Evolutionary conservation across 2,797 vertebrate species (phyloP).

Genomic region (Coendou prehensilis): DNA sequence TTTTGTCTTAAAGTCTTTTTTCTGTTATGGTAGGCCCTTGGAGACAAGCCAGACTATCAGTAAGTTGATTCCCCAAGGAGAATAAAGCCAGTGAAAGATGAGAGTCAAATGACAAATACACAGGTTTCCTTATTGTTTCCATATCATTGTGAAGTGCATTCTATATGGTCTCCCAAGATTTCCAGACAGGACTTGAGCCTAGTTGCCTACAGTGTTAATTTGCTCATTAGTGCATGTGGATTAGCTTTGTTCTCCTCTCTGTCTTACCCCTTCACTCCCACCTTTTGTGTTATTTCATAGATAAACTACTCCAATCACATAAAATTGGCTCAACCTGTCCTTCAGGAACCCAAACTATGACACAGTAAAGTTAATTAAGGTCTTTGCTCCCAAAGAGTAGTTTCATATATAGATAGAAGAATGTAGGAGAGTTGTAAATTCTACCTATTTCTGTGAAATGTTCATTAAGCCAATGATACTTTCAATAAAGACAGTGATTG

Average conservation of each 20-base stretch:
- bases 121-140: neutral
- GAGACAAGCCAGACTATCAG: neutral
- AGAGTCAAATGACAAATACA: neutral
- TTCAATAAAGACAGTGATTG: neutral
- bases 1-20: neutral
- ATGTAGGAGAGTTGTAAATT: neutral
- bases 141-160: neutral
- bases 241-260: neutral
- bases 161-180: neutral
- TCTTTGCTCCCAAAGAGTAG: neutral
- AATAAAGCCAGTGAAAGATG: neutral
- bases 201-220: neutral
- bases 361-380: neutral
- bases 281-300: neutral
- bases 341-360: neutral
- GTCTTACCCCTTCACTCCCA: neutral
- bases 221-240: neutral
- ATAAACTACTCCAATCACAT: neutral
- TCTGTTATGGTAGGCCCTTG: neutral
- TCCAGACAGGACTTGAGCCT: neutral
- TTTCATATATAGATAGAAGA: slow-evolving; percentile 12
- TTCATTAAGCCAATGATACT: neutral
- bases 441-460: neutral
- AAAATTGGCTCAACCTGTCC: neutral
- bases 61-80: neutral